These are phyloP conservation scores for Darevskia mixta DNA, from an alignment of 2,797 vertebrate genomes.

Conservation along the genomic window DNA sequence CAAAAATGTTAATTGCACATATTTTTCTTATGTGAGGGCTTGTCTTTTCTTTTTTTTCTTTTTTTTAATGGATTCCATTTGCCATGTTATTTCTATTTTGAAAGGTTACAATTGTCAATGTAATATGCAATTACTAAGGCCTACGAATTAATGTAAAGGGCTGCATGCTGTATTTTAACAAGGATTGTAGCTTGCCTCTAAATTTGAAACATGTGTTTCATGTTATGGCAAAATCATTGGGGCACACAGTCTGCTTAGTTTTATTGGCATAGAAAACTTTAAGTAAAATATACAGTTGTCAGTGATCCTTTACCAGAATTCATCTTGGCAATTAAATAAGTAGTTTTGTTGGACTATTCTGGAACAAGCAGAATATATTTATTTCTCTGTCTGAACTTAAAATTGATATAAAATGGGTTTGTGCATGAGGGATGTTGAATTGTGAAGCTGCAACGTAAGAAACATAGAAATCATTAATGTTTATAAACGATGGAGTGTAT, in stretches of 20 bases:
- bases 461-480: not conserved
- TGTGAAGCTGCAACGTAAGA: not conserved
- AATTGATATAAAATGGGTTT: not conserved
- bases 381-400: not conserved
- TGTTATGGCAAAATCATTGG: slow-evolving; percentile 21
- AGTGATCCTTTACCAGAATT: slow-evolving; percentile 6
- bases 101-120: slow-evolving; percentile 54
- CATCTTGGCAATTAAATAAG: not conserved
- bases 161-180: slow-evolving; percentile 53
- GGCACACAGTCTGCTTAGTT: slow-evolving; percentile 25
- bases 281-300: slow-evolving; percentile 5
- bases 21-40: slow-evolving; percentile 15
- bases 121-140: slow-evolving; percentile 51
- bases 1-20: slow-evolving; percentile 42
- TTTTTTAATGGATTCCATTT: slow-evolving; percentile 8
- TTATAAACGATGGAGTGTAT: not conserved
- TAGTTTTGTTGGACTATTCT: not conserved
- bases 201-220: not conserved
- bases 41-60: not conserved
- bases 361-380: not conserved
- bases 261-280: slow-evolving; percentile 21
- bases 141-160: slow-evolving; percentile 39
- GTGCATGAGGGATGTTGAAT: not conserved
- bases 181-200: slow-evolving; percentile 17
- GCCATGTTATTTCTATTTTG: slow-evolving; percentile 8